A percentile compares a stretch with the other conserved stretches of the same genome.
phyloP scores from a whole-genome alignment of 2,888 invertebrate genomes.

The Bembecia ichneumoniformis region DNA sequence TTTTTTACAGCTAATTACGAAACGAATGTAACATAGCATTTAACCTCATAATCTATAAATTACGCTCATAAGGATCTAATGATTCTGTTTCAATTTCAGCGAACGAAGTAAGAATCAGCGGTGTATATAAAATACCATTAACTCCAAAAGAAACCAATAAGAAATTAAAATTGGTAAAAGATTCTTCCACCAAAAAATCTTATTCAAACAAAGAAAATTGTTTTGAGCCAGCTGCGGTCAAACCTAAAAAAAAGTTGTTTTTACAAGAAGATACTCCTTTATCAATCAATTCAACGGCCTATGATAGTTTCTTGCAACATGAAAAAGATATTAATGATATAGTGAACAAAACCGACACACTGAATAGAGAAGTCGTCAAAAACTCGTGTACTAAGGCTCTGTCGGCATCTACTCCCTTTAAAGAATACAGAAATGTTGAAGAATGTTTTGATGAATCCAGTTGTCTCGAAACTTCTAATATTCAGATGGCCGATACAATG shows the following conservation, averaged over 20 bases:
- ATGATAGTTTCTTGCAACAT: constrained; percentile 50
- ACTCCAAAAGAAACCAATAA: constrained; percentile 35
- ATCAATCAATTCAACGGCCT: constrained; percentile 44
- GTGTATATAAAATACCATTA: constrained; percentile 42
- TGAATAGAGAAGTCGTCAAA: constrained; percentile 16
- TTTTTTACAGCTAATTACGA: no score
- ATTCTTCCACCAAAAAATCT: constrained; percentile 9
- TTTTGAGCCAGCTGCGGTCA: constrained; percentile 9
- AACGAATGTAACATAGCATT: no score
- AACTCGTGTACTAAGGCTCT: constrained; percentile 42
- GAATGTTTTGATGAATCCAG: constrained; percentile 45
- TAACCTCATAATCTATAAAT: no score
- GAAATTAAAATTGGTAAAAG: constrained; percentile 17
- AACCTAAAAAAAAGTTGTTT: constrained; percentile 6
- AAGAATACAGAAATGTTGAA: constrained; percentile 43
- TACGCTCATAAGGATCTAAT: no score
- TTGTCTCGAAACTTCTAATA: constrained; percentile 29
- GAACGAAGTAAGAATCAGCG: constrained; percentile 40
- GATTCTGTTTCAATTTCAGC: no score
- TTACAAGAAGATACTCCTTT: constrained; percentile 31
- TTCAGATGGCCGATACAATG: constrained; percentile 41
- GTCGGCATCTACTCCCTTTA: constrained; percentile 52
- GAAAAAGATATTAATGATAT: constrained; percentile 49
- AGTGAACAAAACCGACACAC: constrained; percentile 23
- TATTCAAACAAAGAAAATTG: constrained; percentile 6